Conservation (phyloP, 2,797 vertebrate genomes). For the Hafferia zeledoni region DNA sequence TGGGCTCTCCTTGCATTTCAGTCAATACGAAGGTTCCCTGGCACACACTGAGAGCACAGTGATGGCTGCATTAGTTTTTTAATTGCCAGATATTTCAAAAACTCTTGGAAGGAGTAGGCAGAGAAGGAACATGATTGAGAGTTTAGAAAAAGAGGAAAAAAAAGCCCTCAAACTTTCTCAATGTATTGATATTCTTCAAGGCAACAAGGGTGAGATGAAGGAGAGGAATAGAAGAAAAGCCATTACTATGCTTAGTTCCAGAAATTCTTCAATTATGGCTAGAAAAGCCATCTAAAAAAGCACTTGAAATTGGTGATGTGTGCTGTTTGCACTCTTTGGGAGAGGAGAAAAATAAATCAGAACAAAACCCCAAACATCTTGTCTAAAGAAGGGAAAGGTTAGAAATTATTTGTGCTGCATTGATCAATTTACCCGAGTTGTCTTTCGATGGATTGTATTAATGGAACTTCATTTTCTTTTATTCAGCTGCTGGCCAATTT, state of each 20-base stretch:
- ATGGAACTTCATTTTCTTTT: slow-evolving; percentile 84
- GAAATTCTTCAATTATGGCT: slow-evolving; percentile 73
- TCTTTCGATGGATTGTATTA: slow-evolving; percentile 82
- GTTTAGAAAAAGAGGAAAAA: background rate
- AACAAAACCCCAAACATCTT: slow-evolving; percentile 64
- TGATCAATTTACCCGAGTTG: slow-evolving; percentile 83
- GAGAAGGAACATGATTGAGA: background rate
- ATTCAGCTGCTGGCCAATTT: slow-evolving; percentile 78
- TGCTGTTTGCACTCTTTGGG: slow-evolving; percentile 68
- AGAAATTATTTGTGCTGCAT: slow-evolving; percentile 80
- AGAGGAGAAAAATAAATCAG: background rate
- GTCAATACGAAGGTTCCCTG: background rate
- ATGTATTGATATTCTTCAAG: slow-evolving; percentile 51
- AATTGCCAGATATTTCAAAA: slow-evolving; percentile 1
- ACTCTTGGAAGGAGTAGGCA: background rate
- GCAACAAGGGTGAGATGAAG: background rate
- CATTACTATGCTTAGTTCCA: slow-evolving; percentile 60
- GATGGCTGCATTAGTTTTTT: background rate
- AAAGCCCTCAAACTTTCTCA: slow-evolving; percentile 16
- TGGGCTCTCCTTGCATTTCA: background rate
- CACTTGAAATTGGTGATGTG: slow-evolving; percentile 73
- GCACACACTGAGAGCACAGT: background rate
- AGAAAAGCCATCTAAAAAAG: slow-evolving; percentile 75
- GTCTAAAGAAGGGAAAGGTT: slow-evolving; percentile 78
- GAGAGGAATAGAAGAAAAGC: slow-evolving; percentile 17